These are phyloP conservation scores for Eilema griseolum DNA, from an alignment of 2,888 invertebrate genomes.

Conservation along the genomic window DNA sequence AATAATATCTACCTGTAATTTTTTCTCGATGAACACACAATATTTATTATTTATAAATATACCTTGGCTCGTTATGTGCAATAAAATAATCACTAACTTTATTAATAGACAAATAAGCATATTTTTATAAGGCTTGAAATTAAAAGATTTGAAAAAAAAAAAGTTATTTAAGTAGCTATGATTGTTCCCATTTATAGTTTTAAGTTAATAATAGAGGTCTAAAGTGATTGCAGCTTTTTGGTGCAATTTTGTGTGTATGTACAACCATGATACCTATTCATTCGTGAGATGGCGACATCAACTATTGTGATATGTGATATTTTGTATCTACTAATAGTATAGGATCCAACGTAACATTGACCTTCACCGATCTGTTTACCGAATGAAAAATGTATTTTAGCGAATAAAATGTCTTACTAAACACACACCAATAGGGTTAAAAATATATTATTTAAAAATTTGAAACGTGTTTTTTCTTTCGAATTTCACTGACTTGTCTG, in stretches of 20 bases:
- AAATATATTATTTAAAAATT: too few species aligned
- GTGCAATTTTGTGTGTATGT: not conserved
- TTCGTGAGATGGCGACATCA: not conserved
- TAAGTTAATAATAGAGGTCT: not conserved
- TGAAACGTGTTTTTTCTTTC: too few species aligned
- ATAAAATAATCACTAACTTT: conserved; percentile 38
- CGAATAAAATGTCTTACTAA: too few species aligned
- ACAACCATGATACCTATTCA: not conserved
- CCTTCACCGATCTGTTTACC: too few species aligned
- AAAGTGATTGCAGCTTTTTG: not conserved
- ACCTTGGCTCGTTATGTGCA: conserved; percentile 23
- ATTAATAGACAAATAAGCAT: conserved; percentile 39
- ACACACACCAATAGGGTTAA: too few species aligned
- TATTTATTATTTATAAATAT: not conserved
- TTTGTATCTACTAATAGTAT: not conserved
- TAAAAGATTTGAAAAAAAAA: conserved; percentile 12
- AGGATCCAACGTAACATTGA: too few species aligned
- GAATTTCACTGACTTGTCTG: too few species aligned
- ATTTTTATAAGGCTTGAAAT: conserved; percentile 35
- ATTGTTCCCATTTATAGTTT: not conserved
- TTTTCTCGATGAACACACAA: not conserved
- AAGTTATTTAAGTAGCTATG: conserved; percentile 8
- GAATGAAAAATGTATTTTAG: too few species aligned
- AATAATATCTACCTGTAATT: not conserved
- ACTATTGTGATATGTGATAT: not conserved